Conservation (phyloP, 1,140 invertebrate genomes). For the Drosophila lacertosa region DNA sequence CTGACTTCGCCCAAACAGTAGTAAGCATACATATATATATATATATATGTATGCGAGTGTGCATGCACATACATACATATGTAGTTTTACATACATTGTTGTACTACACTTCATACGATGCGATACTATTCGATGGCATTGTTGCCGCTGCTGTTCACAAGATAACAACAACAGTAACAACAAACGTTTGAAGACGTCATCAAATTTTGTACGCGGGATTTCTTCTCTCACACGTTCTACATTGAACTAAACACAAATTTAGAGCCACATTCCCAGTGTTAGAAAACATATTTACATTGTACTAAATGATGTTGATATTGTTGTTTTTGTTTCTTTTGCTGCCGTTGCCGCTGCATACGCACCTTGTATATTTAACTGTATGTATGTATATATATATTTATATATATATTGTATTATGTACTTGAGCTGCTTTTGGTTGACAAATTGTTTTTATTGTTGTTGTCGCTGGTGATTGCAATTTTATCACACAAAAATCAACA, state of each 20-base stretch:
- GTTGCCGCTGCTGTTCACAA: constrained; percentile 35
- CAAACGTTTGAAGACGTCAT: constrained; percentile 68
- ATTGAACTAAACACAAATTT: constrained; percentile 44
- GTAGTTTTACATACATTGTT: not conserved
- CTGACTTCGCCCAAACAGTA: constrained; percentile 42
- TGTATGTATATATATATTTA: constrained; percentile 26
- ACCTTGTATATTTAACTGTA: constrained; percentile 58
- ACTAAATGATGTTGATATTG: constrained; percentile 52
- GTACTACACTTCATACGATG: constrained; percentile 32
- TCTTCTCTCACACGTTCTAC: constrained; percentile 64
- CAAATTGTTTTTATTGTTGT: constrained; percentile 61
- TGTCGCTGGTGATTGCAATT: constrained; percentile 73
- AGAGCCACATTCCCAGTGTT: constrained; percentile 18
- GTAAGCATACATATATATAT: constrained; percentile 6
- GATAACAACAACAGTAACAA: constrained; percentile 21
- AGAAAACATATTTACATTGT: constrained; percentile 19
- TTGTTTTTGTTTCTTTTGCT: constrained; percentile 38
- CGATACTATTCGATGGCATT: constrained; percentile 30
- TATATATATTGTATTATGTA: constrained; percentile 41
- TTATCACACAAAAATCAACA: constrained; percentile 82
- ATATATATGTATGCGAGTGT: not conserved
- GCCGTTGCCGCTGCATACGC: constrained; percentile 61
- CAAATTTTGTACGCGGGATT: constrained; percentile 72
- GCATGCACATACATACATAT: not conserved
- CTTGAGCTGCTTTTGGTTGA: constrained; percentile 51